These are phyloP conservation scores for Polyommatus icarus DNA, from an alignment of 2,888 invertebrate genomes.

Conservation along the genomic window DNA sequence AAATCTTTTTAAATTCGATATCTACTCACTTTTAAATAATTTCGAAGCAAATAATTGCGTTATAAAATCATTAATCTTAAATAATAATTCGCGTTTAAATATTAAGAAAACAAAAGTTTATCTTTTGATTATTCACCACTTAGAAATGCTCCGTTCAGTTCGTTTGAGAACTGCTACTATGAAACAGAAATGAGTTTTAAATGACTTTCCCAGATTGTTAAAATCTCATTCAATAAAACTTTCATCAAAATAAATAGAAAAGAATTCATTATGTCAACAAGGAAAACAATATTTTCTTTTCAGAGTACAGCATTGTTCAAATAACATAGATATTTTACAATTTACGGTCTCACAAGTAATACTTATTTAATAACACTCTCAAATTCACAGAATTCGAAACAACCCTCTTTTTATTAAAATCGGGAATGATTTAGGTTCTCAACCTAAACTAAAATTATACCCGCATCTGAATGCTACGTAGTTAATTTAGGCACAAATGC, in stretches of 20 bases:
- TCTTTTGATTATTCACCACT: slow-evolving; percentile 9
- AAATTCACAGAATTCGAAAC: no score
- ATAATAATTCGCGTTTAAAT: background rate
- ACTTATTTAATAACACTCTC: no score
- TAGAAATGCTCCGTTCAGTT: slow-evolving; percentile 21
- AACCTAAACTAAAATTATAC: background rate
- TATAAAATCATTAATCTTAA: background rate
- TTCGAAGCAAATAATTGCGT: no score
- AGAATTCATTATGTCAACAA: background rate
- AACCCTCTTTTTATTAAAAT: no score
- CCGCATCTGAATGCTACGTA: background rate
- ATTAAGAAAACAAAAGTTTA: slow-evolving; percentile 16
- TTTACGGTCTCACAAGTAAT: no score
- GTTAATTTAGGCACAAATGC: background rate
- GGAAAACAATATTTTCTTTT: background rate
- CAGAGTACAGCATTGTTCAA: background rate
- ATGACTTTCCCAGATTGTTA: slow-evolving; percentile 19
- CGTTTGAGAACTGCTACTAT: slow-evolving; percentile 7
- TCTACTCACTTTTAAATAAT: no score
- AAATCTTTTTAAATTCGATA: no score
- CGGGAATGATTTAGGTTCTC: no score
- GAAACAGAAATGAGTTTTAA: slow-evolving; percentile 23
- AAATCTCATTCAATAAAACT: background rate
- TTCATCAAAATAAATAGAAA: background rate
- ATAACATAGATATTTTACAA: no score